phyloP scores from a whole-genome alignment of 1,140 invertebrate genomes.

The Drosophila ironensis region DNA sequence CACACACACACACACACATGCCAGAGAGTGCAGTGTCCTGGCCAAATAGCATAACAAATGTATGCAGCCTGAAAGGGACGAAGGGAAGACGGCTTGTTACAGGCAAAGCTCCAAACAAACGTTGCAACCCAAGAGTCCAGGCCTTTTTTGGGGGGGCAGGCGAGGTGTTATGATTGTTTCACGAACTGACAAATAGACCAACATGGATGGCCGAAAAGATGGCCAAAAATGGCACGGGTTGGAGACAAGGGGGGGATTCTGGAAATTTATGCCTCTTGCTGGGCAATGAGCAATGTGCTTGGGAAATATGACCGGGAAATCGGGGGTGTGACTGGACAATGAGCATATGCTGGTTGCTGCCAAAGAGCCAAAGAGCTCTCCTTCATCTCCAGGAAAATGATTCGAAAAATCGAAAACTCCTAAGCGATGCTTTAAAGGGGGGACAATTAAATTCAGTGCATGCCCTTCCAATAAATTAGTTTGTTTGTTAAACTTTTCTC shows the following conservation, averaged over 20 bases:
- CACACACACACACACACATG: slow-evolving; percentile 33
- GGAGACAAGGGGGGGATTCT: not conserved
- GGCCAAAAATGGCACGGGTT: not conserved
- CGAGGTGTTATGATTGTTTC: slow-evolving; percentile 74
- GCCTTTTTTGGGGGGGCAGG: not conserved
- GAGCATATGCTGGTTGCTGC: slow-evolving; percentile 25
- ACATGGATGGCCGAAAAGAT: slow-evolving; percentile 18
- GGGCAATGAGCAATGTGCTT: slow-evolving; percentile 17
- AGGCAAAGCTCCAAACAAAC: slow-evolving; percentile 19
- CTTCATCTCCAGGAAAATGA: not conserved
- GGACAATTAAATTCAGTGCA: no score
- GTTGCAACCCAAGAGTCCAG: slow-evolving; percentile 17
- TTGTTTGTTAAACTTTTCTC: no score
- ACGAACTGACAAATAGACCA: slow-evolving; percentile 75
- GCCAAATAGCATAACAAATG: slow-evolving; percentile 72
- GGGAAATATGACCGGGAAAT: slow-evolving; percentile 8
- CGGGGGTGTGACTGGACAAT: slow-evolving; percentile 16
- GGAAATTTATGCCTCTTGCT: slow-evolving; percentile 15
- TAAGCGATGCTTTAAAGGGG: no score
- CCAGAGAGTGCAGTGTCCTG: slow-evolving; percentile 24
- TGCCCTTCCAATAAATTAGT: no score
- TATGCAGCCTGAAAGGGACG: slow-evolving; percentile 40
- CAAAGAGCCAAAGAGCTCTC: slow-evolving; percentile 5
- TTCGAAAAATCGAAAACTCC: no score
- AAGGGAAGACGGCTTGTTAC: slow-evolving; percentile 31